phyloP scores from a whole-genome alignment of 2,113 vertebrate species.

The Nymphicus hollandicus region DNA sequence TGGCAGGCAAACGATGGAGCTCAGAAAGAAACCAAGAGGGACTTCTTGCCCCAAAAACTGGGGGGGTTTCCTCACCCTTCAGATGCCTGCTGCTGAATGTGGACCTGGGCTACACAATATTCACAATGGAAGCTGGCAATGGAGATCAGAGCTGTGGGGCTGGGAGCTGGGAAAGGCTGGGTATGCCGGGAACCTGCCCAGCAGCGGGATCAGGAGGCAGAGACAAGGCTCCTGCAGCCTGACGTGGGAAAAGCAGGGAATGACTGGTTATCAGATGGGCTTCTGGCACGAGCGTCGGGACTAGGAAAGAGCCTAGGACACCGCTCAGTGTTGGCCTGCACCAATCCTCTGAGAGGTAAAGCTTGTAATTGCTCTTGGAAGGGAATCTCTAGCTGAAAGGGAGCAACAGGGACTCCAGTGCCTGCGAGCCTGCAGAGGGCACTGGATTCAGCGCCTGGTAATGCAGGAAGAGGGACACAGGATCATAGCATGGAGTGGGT shows the following conservation, averaged over 20 bases:
- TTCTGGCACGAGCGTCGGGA: fast-evolving
- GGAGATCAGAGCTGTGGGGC: neutral
- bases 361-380: neutral
- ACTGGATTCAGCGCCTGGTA: neutral
- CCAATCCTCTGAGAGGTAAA: neutral
- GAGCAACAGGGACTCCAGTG: neutral
- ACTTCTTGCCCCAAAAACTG: neutral
- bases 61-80: neutral
- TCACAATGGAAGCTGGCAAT: neutral
- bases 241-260: neutral
- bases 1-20: neutral
- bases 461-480: neutral
- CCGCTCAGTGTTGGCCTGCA: neutral
- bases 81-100: neutral
- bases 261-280: neutral
- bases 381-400: neutral
- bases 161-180: neutral
- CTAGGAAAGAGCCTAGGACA: neutral
- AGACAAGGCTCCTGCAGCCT: neutral
- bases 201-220: neutral
- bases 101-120: neutral
- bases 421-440: neutral
- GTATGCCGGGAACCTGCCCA: neutral
- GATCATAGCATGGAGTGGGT: neutral
- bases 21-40: neutral